Base-by-base conservation (phyloP, 2,797 vertebrate species). In the Poeciliopsis infans region DNA sequence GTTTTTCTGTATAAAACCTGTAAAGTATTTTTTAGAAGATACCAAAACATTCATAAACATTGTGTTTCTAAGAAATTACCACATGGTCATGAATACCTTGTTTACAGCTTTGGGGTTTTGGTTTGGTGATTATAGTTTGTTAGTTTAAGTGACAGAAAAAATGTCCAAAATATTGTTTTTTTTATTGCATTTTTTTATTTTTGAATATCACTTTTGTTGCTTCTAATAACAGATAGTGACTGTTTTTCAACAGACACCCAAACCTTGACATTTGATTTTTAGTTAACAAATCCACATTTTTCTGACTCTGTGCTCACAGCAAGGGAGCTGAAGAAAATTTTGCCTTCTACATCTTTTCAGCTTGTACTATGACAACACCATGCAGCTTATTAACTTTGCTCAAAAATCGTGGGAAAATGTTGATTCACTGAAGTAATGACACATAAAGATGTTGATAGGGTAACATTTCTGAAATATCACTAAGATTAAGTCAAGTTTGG, bases 381-480 rank as follows among this genome's bases (percentile, higher is more conserved):
- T 3, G 47, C 39, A 64, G 74, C 74, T 78, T 74, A 75, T 88
- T 83, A 86, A 73, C 72, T 46, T 76, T n/a, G 74, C 18, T 57
- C 75, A 76, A 76, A 80, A 70, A 4, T 13, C 61, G 12, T 78
- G n/a, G 75, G 77, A 71, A 77, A 53, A 78, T 7, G 31, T 75
- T 74, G 78, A 75, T 61, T 86, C 74, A 69, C 33, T 7, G 0
- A 80, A 68, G 66, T 85, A 77, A 47, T 77, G 72, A 88, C 85
- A 83, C 80, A 79, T 4, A 10, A 16, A 75, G 79, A 81, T 49
- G 64, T 80, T 81, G 47, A 83, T 55, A 72, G 83, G 13, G 36
- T 57, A 73, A 78, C 64, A 74, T 78, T 85, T 89, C 70, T 76
- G 70, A 59, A 55, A 39, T 73, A 81, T 77, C 33, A 87, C 61